Evolutionary conservation across 2,797 vertebrate genomes (phyloP).

Genomic region (Bryconaethiops microstoma): DNA sequence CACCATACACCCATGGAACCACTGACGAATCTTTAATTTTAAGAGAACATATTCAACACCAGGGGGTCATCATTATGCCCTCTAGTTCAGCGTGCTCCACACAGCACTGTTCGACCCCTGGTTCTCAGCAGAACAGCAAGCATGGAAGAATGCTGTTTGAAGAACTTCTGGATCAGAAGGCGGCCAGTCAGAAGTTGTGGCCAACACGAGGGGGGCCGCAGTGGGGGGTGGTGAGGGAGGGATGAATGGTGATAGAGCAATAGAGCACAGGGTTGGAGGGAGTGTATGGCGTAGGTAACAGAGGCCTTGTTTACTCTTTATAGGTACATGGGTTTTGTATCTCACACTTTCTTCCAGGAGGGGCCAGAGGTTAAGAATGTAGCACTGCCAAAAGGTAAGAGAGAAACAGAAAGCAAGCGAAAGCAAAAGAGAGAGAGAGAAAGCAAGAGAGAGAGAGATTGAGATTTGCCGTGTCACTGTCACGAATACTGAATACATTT

Average conservation of each 20-base stretch:
- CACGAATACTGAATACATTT: no score
- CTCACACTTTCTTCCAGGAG: constrained; percentile 52
- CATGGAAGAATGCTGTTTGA: constrained; percentile 35
- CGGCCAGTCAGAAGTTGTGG: constrained; percentile 40
- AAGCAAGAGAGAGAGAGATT: background rate
- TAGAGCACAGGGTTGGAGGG: background rate
- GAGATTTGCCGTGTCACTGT: background rate
- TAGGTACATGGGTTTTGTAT: constrained; percentile 60
- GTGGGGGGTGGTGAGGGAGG: background rate
- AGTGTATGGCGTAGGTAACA: constrained; percentile 9
- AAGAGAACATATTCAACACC: no score
- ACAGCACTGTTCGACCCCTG: background rate
- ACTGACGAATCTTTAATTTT: no score
- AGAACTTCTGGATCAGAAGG: constrained; percentile 50
- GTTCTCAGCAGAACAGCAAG: constrained; percentile 12
- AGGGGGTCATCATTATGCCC: background rate
- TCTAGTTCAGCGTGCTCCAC: background rate
- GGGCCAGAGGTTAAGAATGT: constrained; percentile 56
- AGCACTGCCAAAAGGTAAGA: constrained; percentile 36
- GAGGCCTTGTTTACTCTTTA: constrained; percentile 55
- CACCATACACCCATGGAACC: no score
- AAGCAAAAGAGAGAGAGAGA: background rate
- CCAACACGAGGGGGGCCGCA: constrained; percentile 33
- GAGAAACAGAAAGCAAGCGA: constrained; percentile 4
- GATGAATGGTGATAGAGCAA: background rate